Evolutionary conservation across 2,888 invertebrate genomes (phyloP).

Genomic region (Pheosia gnoma): DNA sequence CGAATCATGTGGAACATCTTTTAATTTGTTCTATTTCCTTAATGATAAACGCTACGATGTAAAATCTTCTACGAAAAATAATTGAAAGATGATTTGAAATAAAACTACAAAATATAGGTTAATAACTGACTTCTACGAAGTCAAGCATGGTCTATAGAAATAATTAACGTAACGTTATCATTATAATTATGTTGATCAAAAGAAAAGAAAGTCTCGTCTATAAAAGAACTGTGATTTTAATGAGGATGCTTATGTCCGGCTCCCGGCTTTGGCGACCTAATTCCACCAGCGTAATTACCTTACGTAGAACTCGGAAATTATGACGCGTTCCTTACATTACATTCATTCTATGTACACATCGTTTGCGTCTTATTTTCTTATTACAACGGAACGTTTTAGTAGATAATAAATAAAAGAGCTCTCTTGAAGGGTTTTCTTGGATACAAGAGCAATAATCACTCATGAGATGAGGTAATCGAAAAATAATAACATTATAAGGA

Average conservation of each 20-base stretch:
- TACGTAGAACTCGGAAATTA: not conserved
- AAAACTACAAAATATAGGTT: not conserved
- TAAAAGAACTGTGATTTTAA: slow-evolving; percentile 16
- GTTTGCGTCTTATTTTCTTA: too few species aligned
- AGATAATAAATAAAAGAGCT: too few species aligned
- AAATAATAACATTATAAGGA: too few species aligned
- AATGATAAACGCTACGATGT: too few species aligned
- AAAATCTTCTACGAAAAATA: too few species aligned
- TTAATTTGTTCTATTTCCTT: too few species aligned
- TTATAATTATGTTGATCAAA: slow-evolving; percentile 23
- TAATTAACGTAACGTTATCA: not conserved
- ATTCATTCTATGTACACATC: too few species aligned
- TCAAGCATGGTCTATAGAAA: not conserved
- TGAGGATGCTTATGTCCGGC: slow-evolving; percentile 12
- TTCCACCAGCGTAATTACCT: slow-evolving; percentile 8
- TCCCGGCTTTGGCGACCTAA: slow-evolving; percentile 12
- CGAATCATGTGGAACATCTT: too few species aligned
- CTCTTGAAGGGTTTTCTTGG: too few species aligned
- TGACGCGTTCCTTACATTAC: not conserved
- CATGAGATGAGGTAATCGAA: too few species aligned
- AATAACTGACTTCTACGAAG: not conserved
- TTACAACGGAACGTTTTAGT: too few species aligned
- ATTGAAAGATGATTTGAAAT: not conserved
- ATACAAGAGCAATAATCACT: too few species aligned
- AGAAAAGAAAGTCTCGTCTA: not conserved